phyloP scores from a whole-genome alignment of 2,888 invertebrate species.

The Gastrophysa polygoni region DNA sequence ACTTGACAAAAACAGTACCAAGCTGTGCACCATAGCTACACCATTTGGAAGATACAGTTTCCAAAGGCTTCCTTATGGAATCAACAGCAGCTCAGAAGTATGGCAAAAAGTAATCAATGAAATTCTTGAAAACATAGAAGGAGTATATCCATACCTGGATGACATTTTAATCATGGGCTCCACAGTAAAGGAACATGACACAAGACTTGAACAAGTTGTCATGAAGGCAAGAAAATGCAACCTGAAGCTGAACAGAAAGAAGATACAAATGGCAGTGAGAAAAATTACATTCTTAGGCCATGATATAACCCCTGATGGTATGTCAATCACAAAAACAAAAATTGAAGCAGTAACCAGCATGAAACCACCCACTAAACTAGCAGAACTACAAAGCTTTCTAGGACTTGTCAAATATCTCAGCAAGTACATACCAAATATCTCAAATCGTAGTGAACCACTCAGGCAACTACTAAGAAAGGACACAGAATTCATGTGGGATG shows the following conservation, averaged over 20 bases:
- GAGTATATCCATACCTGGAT: too few species aligned
- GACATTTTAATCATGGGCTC: too few species aligned
- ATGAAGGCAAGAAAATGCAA: slow-evolving; percentile 17
- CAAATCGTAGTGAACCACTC: slow-evolving; percentile 22
- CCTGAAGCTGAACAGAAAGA: slow-evolving; percentile 31
- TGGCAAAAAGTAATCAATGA: too few species aligned
- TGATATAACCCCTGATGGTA: slow-evolving; percentile 23
- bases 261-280: slow-evolving; percentile 24
- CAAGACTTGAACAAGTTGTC: too few species aligned
- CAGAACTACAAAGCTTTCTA: slow-evolving; percentile 7
- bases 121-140: too few species aligned
- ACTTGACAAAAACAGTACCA: too few species aligned
- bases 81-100: too few species aligned
- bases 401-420: slow-evolving; percentile 28
- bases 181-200: too few species aligned
- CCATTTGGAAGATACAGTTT: too few species aligned
- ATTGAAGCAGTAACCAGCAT: slow-evolving; percentile 32
- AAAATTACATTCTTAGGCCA: slow-evolving; percentile 35
- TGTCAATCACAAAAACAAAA: slow-evolving; percentile 29
- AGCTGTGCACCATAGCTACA: too few species aligned
- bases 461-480: slow-evolving; percentile 32
- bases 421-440: slow-evolving; percentile 23
- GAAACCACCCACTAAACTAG: not conserved
- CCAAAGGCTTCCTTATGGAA: too few species aligned
- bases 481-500: slow-evolving; percentile 24